phyloP scores from a whole-genome alignment of 2,888 invertebrate genomes.

The Drosophila robusta region DNA sequence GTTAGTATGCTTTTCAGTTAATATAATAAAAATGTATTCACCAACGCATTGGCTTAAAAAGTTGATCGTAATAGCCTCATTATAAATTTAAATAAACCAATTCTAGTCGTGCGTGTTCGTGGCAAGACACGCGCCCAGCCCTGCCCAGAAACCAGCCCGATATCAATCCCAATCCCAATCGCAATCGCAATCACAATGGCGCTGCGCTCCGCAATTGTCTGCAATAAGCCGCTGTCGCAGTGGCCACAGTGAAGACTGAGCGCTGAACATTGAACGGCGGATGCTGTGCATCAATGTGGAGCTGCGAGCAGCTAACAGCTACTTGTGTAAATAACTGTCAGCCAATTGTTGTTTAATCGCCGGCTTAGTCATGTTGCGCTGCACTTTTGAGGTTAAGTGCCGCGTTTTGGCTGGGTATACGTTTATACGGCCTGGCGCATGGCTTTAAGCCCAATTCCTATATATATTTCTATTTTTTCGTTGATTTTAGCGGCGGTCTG shows the following conservation, averaged over 20 bases:
- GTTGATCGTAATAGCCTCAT: too few relatives aligned
- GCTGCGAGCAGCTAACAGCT: constrained; percentile 48
- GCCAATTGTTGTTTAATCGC: constrained; percentile 81
- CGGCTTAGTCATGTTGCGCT: constrained; percentile 68
- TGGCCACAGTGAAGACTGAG: constrained; percentile 25
- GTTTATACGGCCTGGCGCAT: neutral
- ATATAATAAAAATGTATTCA: too few relatives aligned
- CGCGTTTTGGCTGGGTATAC: neutral
- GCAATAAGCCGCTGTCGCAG: constrained; percentile 52
- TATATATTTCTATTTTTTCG: neutral
- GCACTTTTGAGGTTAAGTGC: constrained; percentile 74
- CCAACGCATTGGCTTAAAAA: too few relatives aligned
- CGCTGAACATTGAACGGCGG: constrained; percentile 7
- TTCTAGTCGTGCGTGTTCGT: too few relatives aligned
- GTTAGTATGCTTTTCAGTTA: too few relatives aligned
- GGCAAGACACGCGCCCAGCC: too few relatives aligned
- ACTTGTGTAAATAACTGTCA: constrained; percentile 81
- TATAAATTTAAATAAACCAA: too few relatives aligned
- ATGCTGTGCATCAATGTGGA: constrained; percentile 39
- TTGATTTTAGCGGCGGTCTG: constrained; percentile 20
- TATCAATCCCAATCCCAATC: constrained; percentile 8
- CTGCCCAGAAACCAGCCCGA: too few relatives aligned
- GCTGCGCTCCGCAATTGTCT: constrained; percentile 46
- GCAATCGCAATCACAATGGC: constrained; percentile 53
- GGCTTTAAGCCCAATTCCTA: constrained; percentile 6